Percentiles rank a stretch among this genome's conserved stretches.
Evolutionary conservation across 1,140 invertebrate genomes (phyloP).

Genomic region (Ladona fulva): DNA sequence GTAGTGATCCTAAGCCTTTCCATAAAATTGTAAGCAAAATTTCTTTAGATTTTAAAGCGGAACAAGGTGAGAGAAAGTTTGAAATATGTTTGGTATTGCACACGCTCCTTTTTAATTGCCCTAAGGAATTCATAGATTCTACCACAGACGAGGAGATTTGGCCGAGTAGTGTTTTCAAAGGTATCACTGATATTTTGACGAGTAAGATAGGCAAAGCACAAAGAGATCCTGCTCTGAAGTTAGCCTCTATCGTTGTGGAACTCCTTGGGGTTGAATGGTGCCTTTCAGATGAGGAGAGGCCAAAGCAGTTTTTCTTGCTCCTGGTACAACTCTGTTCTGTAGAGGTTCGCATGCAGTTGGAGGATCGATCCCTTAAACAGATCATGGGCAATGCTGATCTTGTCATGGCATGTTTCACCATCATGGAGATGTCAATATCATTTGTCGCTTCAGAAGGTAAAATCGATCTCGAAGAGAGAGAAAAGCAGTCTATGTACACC

Average conservation of each 20-base stretch:
- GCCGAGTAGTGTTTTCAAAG: conserved; percentile 68
- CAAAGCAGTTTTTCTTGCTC: conserved; percentile 72
- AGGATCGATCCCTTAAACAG: conserved; percentile 68
- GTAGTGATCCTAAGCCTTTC: conserved; percentile 59
- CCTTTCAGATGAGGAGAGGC: conserved; percentile 63
- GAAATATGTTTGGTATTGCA: conserved; percentile 68
- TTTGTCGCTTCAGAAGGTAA: conserved; percentile 68
- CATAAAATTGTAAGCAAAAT: conserved; percentile 76
- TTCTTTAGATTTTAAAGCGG: conserved; percentile 74
- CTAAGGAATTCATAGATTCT: conserved; percentile 47
- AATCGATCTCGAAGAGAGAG: conserved; percentile 75
- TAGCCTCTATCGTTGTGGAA: conserved; percentile 70
- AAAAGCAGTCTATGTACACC: conserved; percentile 80
- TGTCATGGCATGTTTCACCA: conserved; percentile 70
- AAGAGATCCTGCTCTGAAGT: conserved; percentile 73
- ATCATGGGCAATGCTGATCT: conserved; percentile 64
- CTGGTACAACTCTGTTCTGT: conserved; percentile 79
- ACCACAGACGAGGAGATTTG: conserved; percentile 59
- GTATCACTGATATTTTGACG: conserved; percentile 66
- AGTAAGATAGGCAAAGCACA: conserved; percentile 81
- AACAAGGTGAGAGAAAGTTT: conserved; percentile 79
- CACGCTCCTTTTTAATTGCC: conserved; percentile 60
- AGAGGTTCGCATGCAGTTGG: conserved; percentile 85
- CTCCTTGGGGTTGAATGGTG: conserved; percentile 77
- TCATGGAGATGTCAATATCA: conserved; percentile 70